phyloP scores from a whole-genome alignment of 2,797 vertebrate species.

The Psittacula echo region DNA sequence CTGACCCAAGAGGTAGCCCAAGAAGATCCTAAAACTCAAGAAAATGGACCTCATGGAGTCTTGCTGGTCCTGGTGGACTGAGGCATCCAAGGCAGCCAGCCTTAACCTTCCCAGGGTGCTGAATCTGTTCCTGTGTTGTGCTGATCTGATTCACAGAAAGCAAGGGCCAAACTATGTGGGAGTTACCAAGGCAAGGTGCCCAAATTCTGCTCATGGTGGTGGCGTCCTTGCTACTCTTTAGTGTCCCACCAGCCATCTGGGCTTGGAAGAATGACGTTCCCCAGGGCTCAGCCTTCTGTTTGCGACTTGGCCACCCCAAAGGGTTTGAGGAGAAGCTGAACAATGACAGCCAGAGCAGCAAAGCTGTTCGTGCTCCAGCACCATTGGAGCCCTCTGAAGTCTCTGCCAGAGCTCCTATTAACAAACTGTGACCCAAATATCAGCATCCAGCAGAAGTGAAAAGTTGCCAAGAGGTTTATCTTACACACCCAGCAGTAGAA shows the following conservation, averaged over 20 bases:
- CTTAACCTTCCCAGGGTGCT: neutral
- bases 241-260: neutral
- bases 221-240: neutral
- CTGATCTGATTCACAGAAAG: neutral
- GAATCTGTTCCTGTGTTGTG: neutral
- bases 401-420: neutral
- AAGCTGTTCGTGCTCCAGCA: neutral
- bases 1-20: neutral
- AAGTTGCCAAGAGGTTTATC: neutral
- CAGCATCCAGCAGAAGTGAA: neutral
- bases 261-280: neutral
- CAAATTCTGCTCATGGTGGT: neutral
- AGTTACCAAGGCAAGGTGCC: neutral
- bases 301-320: neutral
- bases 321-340: neutral
- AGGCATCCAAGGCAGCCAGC: neutral
- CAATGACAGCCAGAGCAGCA: neutral
- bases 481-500: neutral
- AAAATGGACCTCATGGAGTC: neutral
- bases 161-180: rapidly evolving
- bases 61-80: neutral
- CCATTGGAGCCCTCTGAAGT: neutral
- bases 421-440: neutral
- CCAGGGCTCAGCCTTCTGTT: neutral
- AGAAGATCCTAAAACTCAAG: neutral